Evolutionary conservation across 2,888 invertebrate species (phyloP).

Genomic region (Heliothis peltigera): DNA sequence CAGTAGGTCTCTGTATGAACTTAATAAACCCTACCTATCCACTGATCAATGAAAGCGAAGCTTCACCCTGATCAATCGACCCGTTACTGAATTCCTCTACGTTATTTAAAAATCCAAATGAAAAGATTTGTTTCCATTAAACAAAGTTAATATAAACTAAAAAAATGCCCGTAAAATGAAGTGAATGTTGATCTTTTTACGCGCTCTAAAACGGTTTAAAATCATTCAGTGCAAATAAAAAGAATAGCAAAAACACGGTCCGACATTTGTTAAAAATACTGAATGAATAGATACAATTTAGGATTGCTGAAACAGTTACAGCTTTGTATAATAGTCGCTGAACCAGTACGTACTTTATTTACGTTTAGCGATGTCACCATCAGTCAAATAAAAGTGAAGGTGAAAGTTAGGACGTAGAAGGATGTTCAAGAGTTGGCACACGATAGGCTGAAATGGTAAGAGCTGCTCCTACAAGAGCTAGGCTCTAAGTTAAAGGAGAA

Average conservation of each 20-base stretch:
- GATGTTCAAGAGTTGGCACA: too few relatives aligned
- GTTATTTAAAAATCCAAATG: conserved; percentile 6
- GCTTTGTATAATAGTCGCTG: conserved; percentile 21
- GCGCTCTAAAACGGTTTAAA: conserved; percentile 41
- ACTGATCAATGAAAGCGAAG: too few relatives aligned
- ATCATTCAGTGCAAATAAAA: conserved; percentile 30
- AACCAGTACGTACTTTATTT: conserved; percentile 43
- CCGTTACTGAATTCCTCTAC: not conserved
- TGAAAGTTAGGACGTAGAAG: too few relatives aligned
- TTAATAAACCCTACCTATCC: too few relatives aligned
- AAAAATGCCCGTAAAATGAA: conserved; percentile 15
- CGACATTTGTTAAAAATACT: conserved; percentile 30
- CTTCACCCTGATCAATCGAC: not conserved
- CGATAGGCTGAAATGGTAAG: too few relatives aligned
- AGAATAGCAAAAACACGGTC: conserved; percentile 22
- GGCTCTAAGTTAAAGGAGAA: too few relatives aligned
- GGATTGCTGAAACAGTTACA: conserved; percentile 35
- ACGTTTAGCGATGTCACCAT: too few relatives aligned
- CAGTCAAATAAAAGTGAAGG: too few relatives aligned
- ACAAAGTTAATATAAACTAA: conserved; percentile 10
- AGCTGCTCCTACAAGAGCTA: too few relatives aligned
- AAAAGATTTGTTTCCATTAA: not conserved
- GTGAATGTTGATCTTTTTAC: conserved; percentile 46
- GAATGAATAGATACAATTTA: conserved; percentile 28
- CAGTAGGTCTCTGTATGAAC: too few relatives aligned